Evolutionary conservation across 2,113 vertebrate species (phyloP), one percentile per base, ranked within the genome.

Genomic region (Vombatus ursinus): DNA sequence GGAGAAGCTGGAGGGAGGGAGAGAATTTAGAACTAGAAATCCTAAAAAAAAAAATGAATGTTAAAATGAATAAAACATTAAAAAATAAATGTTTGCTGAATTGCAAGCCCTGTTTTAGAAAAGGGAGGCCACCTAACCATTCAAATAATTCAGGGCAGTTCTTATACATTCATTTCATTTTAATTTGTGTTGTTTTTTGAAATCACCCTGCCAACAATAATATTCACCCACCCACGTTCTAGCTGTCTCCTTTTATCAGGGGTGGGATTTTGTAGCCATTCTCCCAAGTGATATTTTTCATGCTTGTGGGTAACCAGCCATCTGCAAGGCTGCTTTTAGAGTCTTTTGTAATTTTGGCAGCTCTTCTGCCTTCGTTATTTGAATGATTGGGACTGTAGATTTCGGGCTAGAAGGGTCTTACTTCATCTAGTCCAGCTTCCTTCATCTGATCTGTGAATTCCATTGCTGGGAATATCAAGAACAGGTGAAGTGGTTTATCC

Each of bases 251-350:
- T 91, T 10, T 89, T 26, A 92, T 94, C 89, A 84, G 48, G 37
- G 48, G 31, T 7, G 95, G 8, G 93, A 50, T 84, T 90, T 96
- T 92, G 23, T 49, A 94, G 52, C 28, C 52, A 12, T 50, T 94
- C 31, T 57, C 48, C 31, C 91, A 37, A 89, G 89, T 94, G 89
- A 94, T 23, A 10, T 93, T 49, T 6, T 68, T 54, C 50, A 9
- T 6, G 28, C 48, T 92, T 92, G 28, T 49, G 54, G 52, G 51
- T 90, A 57, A 52, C 92, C 8, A 10, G 22, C 77, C 68, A 37
- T 77, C 89, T 91, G 57, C 50, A 91, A 91, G 52, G 2, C 44
- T 51, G 4, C 50, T 94, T 89, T 57, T 96, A 12, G 89, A 53
- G 8, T 77, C 54, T 23, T 50, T 48, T 94, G 90, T 93, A 52